Percentiles rank a stretch among this genome's conserved stretches.
phyloP scores from a whole-genome alignment of 2,113 vertebrate genomes.

The Tricholaema leucomelas region DNA sequence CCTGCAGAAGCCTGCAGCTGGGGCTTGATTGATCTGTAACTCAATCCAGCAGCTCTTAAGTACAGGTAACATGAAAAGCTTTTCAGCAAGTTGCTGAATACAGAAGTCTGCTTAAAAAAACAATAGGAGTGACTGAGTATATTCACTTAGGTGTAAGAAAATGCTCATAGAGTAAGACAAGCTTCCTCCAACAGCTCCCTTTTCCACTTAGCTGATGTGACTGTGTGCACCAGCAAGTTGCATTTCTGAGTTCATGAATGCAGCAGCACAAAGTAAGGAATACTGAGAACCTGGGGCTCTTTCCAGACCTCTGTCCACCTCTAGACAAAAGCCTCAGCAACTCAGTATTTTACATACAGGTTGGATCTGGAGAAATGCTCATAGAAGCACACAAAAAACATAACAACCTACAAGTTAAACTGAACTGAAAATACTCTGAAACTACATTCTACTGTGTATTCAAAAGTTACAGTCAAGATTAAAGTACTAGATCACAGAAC shows the following conservation, averaged over 20 bases:
- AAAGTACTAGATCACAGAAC: not conserved
- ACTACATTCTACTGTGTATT: not conserved
- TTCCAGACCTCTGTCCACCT: not conserved
- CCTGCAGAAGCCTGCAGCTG: constrained; percentile 12
- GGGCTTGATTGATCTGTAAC: constrained; percentile 20
- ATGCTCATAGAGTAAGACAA: not conserved
- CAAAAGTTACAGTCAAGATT: not conserved
- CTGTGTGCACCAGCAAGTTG: not conserved
- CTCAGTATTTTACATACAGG: not conserved
- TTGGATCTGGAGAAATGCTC: not conserved
- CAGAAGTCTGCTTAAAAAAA: constrained; percentile 2
- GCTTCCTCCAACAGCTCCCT: not conserved
- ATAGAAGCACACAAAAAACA: not conserved
- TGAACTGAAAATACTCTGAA: not conserved
- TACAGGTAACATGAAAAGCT: constrained; percentile 8
- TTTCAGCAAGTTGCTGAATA: constrained; percentile 30
- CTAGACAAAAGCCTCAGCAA: not conserved
- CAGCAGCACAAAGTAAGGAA: not conserved
- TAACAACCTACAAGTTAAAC: not conserved
- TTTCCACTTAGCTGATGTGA: not conserved
- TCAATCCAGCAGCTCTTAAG: constrained; percentile 34
- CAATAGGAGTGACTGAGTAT: not conserved
- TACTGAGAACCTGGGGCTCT: not conserved
- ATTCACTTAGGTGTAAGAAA: not conserved
- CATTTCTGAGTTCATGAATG: not conserved